Evolutionary conservation across 2,888 invertebrate genomes (phyloP), one percentile per base, ranked within the genome.

Genomic region (Protophormia terraenovae): DNA sequence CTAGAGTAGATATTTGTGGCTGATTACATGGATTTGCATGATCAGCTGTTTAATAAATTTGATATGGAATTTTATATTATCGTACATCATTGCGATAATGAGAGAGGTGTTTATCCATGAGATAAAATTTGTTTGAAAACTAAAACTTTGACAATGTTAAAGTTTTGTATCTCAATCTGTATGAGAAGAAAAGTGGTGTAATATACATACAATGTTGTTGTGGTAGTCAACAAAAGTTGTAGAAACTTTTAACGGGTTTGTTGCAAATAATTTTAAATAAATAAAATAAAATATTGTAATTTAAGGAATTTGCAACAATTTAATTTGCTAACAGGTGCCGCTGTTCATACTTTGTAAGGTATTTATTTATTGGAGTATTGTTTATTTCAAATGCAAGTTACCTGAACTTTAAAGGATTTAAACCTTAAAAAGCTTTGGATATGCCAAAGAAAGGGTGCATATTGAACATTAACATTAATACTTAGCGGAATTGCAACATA

Each of bases 1-100:
- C 19, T 60, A 78, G 64, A 50, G 72, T 67, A 35, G 38, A 77
- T 78, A 53, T 69, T 64, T 71, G 62, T 35, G 38, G 47, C 22
- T 69, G 71, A 69, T 84, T 72, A 78, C 67, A 83, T 76, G 58
- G n/a, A 80, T 76, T 72, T 80, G 75, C 60, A 69, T 78, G 85
- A 78, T 79, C 66, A 47, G 27, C 58, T 71, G 38, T 19, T 41
- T 79, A 78, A 82, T 85, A 85, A 82, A 85, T 85, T 85, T 85
- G 64, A 81, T 82, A 85, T 79, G 82, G 64, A 82, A 73, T 67
- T 85, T 82, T 22, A 71, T 41, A 79, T 82, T 82, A 82, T 85
- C 79, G 73, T 85, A 60, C 62, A 82, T 78, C 84, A 82, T 2
- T 19, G 16, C 32, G 62, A 62, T 82, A 82, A 82, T 64, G 60